Evolutionary conservation across 2,888 invertebrate species (phyloP), one percentile per base, ranked within the genome.

Genomic region (Baronia brevicornis): DNA sequence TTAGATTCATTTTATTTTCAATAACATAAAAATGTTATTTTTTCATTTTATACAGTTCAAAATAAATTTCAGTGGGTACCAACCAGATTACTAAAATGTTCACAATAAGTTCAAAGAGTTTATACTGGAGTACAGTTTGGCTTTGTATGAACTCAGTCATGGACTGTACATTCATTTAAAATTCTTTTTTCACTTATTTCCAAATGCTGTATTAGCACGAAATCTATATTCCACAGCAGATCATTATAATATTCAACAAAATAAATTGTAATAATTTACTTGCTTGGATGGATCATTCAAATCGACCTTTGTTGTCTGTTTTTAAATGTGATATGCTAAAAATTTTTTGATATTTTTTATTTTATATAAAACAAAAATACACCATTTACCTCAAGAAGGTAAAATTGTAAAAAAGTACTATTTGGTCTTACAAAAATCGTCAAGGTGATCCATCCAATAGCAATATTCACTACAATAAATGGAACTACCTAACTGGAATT

Each of bases 11-110:
- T 85, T 85, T 85, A 85, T 85, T 85, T 84, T 84, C 74, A 84
- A 84, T 84, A 85, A 85, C 85, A 85, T 85, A 84, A 85, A 85
- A 85, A 85, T 84, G 84, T 85, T 85, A 85, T 72, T 45, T 67
- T 72, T 69, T 69, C 70, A 71, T 79, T 80, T 80, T 80, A 79
- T 68, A 84, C 70, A 74, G 75, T 74, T 80, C 62, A 59, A 77
- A 82, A 79, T 71, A 58, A 78, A 77, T 71, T 56, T 77, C 71
- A 71, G 72, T 75, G 67, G 69, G 67, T 69, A 66, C 66, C 69
- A 69, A 73, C 66, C 69, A 60, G 73, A 63, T 71, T 67, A 64
- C 74, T 78, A 79, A 72, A 74, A 68, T 64, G 60, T 69, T 75
- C 65, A 73, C 65, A 63, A 66, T 60, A 66, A 67, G 51, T 66